phyloP scores from a whole-genome alignment of 2,797 vertebrate genomes.

The Bradypodion ventrale region DNA sequence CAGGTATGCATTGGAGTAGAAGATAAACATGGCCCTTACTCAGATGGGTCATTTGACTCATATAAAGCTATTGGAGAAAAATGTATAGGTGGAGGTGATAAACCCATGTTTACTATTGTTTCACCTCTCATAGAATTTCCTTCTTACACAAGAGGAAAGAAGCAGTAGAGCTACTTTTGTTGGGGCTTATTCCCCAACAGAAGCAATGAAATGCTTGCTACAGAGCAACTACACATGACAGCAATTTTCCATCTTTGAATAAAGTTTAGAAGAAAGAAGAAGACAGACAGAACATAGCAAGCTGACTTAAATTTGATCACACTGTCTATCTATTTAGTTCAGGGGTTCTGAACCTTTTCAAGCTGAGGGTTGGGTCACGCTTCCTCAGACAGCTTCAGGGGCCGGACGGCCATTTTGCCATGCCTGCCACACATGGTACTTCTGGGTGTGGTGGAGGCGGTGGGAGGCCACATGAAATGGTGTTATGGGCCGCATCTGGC shows the following conservation, averaged over 20 bases:
- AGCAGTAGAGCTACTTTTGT: not conserved
- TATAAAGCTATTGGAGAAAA: not conserved
- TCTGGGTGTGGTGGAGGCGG: no score
- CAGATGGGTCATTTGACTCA: not conserved
- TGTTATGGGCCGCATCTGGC: no score
- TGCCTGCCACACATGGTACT: no score
- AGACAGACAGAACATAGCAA: no score
- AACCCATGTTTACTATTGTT: not conserved
- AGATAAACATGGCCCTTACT: not conserved
- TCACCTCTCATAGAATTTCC: not conserved
- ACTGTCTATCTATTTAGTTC: no score
- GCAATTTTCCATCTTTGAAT: not conserved
- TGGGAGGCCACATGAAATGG: no score
- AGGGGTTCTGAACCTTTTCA: no score
- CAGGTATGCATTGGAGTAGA: not conserved
- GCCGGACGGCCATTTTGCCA: no score
- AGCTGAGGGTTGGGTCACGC: no score
- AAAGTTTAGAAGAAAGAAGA: no score
- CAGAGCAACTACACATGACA: not conserved
- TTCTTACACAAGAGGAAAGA: not conserved
- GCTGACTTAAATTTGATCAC: not conserved
- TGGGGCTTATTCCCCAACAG: not conserved
- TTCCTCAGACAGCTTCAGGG: no score
- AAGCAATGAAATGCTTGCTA: no score
- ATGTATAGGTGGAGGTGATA: not conserved